phyloP scores from a whole-genome alignment of 2,888 invertebrate species.

The Caenorhabditis afra region DNA sequence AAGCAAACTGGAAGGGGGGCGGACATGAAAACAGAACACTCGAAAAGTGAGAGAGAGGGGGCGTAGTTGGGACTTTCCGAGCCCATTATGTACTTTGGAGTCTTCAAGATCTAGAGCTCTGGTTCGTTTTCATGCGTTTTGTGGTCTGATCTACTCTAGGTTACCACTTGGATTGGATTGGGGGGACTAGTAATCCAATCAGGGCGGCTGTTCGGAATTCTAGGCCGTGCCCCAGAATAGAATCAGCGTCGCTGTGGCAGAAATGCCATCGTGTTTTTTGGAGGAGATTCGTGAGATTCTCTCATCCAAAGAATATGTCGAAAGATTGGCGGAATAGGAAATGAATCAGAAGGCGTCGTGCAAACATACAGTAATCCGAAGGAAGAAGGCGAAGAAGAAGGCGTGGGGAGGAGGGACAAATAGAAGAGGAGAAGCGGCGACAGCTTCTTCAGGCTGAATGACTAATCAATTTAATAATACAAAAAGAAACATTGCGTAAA shows the following conservation, averaged over 20 bases:
- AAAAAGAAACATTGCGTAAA: conserved; percentile 57
- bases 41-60: neutral
- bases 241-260: no score
- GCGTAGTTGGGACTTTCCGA: no score
- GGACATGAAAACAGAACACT: neutral
- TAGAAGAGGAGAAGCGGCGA: conserved; percentile 3
- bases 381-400: neutral
- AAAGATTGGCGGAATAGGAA: neutral
- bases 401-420: neutral
- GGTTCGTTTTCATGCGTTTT: no score
- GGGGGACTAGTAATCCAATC: no score
- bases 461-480: conserved; percentile 59
- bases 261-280: no score
- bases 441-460: conserved; percentile 49
- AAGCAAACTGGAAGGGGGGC: neutral
- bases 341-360: neutral
- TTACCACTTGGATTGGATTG: no score
- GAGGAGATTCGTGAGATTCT: neutral
- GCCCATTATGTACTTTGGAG: no score
- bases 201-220: no score
- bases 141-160: no score
- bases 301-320: neutral
- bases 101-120: no score
- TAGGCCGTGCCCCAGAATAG: no score
- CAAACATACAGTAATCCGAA: conserved; percentile 20